Conservation (phyloP, 2,888 invertebrate species). For the Pammene fasciana region DNA sequence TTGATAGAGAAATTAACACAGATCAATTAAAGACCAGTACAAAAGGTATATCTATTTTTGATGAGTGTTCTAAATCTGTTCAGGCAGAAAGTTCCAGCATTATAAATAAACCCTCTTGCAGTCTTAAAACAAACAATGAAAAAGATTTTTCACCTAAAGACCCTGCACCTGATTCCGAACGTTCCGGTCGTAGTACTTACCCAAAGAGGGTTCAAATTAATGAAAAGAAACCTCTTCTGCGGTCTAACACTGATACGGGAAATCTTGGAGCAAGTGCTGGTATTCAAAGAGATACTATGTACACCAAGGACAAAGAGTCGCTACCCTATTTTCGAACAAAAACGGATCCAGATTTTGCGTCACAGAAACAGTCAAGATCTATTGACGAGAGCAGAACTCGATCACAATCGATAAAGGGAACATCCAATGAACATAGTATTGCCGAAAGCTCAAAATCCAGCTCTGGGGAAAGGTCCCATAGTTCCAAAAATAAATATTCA, state of each 20-base stretch:
- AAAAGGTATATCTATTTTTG: constrained; percentile 58
- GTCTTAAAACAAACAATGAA: background rate
- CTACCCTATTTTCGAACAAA: constrained; percentile 29
- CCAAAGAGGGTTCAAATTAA: constrained; percentile 55
- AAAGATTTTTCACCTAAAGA: background rate
- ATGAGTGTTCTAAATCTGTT: constrained; percentile 64
- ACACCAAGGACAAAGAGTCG: constrained; percentile 39
- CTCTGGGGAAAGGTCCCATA: constrained; percentile 9
- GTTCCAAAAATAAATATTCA: constrained; percentile 13
- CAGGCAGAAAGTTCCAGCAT: constrained; percentile 52
- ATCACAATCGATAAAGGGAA: background rate
- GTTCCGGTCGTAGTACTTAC: constrained; percentile 54
- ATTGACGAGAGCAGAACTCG: background rate
- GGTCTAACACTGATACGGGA: constrained; percentile 61
- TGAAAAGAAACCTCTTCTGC: constrained; percentile 55
- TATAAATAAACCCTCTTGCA: background rate
- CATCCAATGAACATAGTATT: background rate
- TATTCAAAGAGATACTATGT: constrained; percentile 28
- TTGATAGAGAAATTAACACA: constrained; percentile 53
- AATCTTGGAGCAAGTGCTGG: constrained; percentile 47
- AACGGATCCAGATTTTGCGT: background rate
- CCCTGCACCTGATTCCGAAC: background rate
- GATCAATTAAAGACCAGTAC: constrained; percentile 51
- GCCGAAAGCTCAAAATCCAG: constrained; percentile 22
- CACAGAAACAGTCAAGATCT: background rate